phyloP scores from a whole-genome alignment of 2,888 invertebrate genomes.

The Crepidodera aurea region DNA sequence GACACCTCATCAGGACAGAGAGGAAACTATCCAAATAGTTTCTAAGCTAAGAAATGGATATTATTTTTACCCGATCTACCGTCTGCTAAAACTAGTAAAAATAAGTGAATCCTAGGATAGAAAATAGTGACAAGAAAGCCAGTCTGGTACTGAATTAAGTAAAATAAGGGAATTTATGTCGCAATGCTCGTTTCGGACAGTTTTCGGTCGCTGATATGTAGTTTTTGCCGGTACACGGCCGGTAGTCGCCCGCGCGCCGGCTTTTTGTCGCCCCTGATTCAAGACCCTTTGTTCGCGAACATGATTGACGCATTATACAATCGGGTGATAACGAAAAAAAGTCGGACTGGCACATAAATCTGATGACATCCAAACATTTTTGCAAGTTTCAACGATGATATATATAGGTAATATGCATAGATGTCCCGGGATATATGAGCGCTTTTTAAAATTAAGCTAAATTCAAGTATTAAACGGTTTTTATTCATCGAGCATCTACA shows the following conservation, averaged over 20 bases:
- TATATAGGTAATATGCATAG: slow-evolving; percentile 51
- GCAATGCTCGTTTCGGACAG: slow-evolving; percentile 28
- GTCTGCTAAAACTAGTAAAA: no score
- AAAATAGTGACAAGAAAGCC: no score
- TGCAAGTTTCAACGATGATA: slow-evolving; percentile 44
- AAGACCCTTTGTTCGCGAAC: slow-evolving; percentile 42
- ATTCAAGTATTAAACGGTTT: no score
- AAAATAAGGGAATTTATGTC: slow-evolving; percentile 35
- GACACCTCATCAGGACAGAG: no score
- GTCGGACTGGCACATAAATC: slow-evolving; percentile 50
- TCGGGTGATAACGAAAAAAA: slow-evolving; percentile 48
- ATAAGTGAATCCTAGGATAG: no score
- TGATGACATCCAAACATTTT: slow-evolving; percentile 46
- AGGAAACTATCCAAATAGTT: no score
- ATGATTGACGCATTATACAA: slow-evolving; percentile 48
- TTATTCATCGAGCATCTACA: no score
- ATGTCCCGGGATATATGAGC: slow-evolving; percentile 37
- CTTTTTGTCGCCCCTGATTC: slow-evolving; percentile 32
- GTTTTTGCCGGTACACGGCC: slow-evolving; percentile 25
- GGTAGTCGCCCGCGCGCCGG: slow-evolving; percentile 22
- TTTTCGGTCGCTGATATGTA: slow-evolving; percentile 27
- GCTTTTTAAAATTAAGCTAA: background rate
- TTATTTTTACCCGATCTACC: no score
- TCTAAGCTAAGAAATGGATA: no score
- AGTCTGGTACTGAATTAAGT: background rate